Percentiles rank a stretch among this genome's conserved stretches.
Conservation (phyloP, 2,888 invertebrate genomes). For the Osedax frankpressi region DNA sequence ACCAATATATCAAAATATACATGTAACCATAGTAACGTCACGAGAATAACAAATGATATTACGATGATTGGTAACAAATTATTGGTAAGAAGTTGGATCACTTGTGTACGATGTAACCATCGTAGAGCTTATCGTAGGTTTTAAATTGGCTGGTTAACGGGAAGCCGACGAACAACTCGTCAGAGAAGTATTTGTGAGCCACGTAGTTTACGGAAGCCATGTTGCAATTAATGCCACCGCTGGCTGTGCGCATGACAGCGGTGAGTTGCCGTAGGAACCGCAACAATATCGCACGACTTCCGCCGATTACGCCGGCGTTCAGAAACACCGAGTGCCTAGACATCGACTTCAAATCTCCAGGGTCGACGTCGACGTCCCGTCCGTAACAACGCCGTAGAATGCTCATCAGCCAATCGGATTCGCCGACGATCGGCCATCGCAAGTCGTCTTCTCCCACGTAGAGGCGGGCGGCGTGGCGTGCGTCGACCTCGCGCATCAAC, state of each 20-base stretch:
- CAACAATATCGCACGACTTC: background rate
- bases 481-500: background rate
- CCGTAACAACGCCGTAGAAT: background rate
- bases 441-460: background rate
- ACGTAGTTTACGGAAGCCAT: conserved; percentile 2
- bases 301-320: conserved; percentile 6
- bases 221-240: conserved; percentile 6
- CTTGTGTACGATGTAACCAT: conserved; percentile 3
- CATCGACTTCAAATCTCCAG: background rate
- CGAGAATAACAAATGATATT: too few species aligned
- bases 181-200: conserved; percentile 7
- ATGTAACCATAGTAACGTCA: too few species aligned
- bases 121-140: background rate
- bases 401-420: background rate
- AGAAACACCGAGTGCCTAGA: background rate
- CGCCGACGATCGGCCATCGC: background rate
- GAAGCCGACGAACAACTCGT: background rate
- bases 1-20: too few species aligned
- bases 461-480: background rate
- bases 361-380: background rate
- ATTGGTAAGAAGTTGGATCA: too few species aligned
- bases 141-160: conserved; percentile 3
- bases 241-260: background rate
- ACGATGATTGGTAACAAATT: too few species aligned
- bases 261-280: conserved; percentile 8